Percentiles rank a stretch among this genome's conserved stretches.
These are phyloP conservation scores for Ophthalmolycus amberensis DNA, from an alignment of 2,113 vertebrate species.

Conservation along the genomic window DNA sequence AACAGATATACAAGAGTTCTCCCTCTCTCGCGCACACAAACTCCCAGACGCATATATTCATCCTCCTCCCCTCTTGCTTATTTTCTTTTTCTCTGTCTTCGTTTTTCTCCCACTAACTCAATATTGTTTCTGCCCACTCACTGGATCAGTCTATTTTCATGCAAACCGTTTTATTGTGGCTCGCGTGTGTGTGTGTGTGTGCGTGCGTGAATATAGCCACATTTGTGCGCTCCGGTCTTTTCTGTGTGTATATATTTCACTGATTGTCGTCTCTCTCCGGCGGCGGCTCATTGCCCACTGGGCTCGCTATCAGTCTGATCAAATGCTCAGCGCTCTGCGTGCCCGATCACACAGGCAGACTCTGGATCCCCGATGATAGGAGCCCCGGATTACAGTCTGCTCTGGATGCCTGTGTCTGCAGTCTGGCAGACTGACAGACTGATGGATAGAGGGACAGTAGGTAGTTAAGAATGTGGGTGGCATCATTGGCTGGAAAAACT, in stretches of 20 bases:
- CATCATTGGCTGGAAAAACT: background rate
- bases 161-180: constrained; percentile 33
- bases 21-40: constrained; percentile 30
- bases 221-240: constrained; percentile 1
- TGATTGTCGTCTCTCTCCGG: constrained; percentile 45
- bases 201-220: constrained; percentile 18
- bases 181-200: constrained; percentile 8
- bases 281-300: constrained; percentile 58
- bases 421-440: constrained; percentile 22
- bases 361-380: constrained; percentile 54
- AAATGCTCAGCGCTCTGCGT: constrained; percentile 58
- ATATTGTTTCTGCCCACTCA: constrained; percentile 57
- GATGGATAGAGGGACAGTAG: constrained; percentile 22
- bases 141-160: constrained; percentile 53
- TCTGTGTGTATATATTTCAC: constrained; percentile 32
- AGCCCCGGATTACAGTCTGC: constrained; percentile 64
- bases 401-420: no score
- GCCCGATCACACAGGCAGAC: constrained; percentile 59
- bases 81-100: constrained; percentile 58
- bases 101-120: constrained; percentile 43
- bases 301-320: constrained; percentile 62
- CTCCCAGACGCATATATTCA: constrained; percentile 22
- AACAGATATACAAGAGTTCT: constrained; percentile 53
- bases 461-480: constrained; percentile 17
- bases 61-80: constrained; percentile 20